Conservation (phyloP, 2,888 invertebrate species). For the Caenorhabditis sp. region DNA sequence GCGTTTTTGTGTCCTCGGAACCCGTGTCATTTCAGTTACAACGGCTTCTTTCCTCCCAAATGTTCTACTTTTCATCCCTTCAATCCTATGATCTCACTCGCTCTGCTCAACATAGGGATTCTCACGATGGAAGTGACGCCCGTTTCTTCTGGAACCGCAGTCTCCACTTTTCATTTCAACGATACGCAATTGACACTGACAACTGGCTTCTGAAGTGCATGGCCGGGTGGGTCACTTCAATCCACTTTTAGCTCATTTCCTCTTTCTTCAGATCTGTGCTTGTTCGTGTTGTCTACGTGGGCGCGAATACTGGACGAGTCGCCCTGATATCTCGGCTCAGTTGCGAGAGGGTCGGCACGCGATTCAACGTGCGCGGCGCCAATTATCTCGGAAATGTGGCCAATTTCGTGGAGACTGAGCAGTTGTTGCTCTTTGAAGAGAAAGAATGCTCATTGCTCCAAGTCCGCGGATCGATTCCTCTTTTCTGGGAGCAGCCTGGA, state of each 20-base stretch:
- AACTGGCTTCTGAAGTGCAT: constrained; percentile 94
- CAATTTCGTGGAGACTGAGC: constrained; percentile 99
- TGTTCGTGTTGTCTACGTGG: constrained; percentile 97
- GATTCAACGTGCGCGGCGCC: constrained; percentile 97
- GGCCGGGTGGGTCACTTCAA: constrained; percentile 85
- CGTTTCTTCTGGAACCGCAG: constrained; percentile 98
- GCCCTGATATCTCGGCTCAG: constrained; percentile 95
- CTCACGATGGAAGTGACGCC: constrained; percentile 89
- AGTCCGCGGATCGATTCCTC: constrained; percentile 95
- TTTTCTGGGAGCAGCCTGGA: constrained; percentile 99
- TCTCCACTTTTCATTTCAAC: constrained; percentile 91
- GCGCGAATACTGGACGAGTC: constrained; percentile 92
- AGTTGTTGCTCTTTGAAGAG: constrained; percentile 84
- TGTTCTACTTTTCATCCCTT: constrained; percentile 92
- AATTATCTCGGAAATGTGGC: constrained; percentile 99
- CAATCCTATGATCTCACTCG: constrained; percentile 89
- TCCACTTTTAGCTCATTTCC: background rate
- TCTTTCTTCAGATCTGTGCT: constrained; percentile 83
- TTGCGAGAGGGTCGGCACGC: constrained; percentile 96
- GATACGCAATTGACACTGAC: constrained; percentile 91
- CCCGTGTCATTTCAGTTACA: constrained; percentile 80
- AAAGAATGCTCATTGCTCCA: constrained; percentile 89
- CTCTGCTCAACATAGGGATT: constrained; percentile 91
- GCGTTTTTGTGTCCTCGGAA: background rate
- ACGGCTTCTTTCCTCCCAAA: constrained; percentile 95